Conservation (phyloP, 2,888 invertebrate species). For the Agrochola lychnidis region DNA sequence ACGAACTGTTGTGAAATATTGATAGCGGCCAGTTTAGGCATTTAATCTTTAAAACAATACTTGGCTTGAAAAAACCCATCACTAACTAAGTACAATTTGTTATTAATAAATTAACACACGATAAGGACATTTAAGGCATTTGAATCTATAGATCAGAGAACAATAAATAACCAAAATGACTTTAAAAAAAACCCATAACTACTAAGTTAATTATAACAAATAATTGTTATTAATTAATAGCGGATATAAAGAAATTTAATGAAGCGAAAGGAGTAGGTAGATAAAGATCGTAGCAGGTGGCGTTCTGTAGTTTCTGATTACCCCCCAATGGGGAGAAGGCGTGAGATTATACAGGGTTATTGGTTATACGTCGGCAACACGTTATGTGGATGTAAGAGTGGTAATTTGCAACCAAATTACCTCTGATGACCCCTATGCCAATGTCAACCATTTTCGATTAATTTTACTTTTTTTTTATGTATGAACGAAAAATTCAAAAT, state of each 20-base stretch:
- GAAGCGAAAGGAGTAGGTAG: not conserved
- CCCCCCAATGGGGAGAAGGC: not conserved
- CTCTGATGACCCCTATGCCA: too few species aligned
- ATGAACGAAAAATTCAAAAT: too few species aligned
- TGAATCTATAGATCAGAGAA: not conserved
- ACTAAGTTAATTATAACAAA: not conserved
- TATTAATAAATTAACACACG: not conserved
- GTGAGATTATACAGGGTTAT: too few species aligned
- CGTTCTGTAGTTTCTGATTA: not conserved
- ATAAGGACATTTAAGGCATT: not conserved
- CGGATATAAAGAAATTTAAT: not conserved
- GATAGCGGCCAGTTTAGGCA: not conserved
- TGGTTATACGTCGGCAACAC: too few species aligned
- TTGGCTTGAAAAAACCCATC: not conserved
- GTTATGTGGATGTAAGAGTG: too few species aligned
- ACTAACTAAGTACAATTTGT: not conserved
- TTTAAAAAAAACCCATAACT: not conserved
- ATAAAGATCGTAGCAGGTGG: not conserved
- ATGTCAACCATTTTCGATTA: too few species aligned
- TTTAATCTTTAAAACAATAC: not conserved
- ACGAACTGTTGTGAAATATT: not conserved
- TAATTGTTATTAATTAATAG: not conserved
- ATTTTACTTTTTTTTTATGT: too few species aligned
- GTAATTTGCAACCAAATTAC: too few species aligned
- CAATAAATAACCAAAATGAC: not conserved